Conservation (phyloP, 2,113 vertebrate genomes). For the Chaetodon trifascialis region DNA sequence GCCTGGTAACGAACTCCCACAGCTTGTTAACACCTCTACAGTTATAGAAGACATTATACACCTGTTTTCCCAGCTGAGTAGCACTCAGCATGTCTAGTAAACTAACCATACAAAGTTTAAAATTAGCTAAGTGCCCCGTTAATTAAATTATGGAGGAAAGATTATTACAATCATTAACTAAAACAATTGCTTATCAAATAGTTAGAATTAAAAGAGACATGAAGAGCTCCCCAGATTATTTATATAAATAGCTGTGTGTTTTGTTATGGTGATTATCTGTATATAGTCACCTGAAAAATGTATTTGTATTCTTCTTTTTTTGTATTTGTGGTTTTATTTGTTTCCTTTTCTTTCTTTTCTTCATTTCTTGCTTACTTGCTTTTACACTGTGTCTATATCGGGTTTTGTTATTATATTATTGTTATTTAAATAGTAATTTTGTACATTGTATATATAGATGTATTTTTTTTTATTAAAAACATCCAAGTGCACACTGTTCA, state of each 20-base stretch:
- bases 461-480: constrained; percentile 14
- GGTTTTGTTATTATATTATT: too few species aligned
- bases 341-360: background rate
- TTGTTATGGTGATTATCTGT: background rate
- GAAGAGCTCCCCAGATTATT: background rate
- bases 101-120: constrained; percentile 1
- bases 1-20: background rate
- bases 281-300: background rate
- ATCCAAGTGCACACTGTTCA: constrained; percentile 2
- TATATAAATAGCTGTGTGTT: background rate
- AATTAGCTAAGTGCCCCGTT: background rate
- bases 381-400: background rate
- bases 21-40: background rate
- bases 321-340: background rate
- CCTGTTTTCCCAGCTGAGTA: background rate
- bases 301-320: too few species aligned
- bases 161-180: background rate
- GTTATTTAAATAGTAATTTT: background rate
- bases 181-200: background rate
- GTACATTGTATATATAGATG: background rate
- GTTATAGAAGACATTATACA: constrained; percentile 3
- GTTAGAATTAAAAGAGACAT: constrained; percentile 2
- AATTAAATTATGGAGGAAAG: background rate
- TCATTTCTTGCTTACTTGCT: background rate
- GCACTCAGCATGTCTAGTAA: background rate